Conservation (phyloP, 1,140 invertebrate genomes). For the Protaetia brevitarsis region DNA sequence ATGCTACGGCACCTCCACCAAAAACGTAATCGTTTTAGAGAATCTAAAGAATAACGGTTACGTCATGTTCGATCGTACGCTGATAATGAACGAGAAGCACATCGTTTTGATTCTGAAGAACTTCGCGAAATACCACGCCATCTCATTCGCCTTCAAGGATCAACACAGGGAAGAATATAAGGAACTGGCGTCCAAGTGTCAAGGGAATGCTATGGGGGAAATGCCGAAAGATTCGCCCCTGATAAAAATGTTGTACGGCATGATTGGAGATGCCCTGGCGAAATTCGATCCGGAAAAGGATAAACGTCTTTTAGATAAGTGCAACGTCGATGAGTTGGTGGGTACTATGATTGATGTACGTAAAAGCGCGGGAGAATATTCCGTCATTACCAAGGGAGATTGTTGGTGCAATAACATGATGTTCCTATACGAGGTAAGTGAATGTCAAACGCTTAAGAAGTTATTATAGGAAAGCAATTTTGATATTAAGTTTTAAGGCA, state of each 20-base stretch:
- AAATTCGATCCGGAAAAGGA: not conserved
- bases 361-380: slow-evolving; percentile 14
- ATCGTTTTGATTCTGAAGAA: slow-evolving; percentile 49
- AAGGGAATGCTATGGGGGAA: not conserved
- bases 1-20: slow-evolving; percentile 40
- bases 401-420: slow-evolving; percentile 58
- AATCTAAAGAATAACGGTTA: slow-evolving; percentile 52
- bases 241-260: not conserved
- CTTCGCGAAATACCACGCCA: slow-evolving; percentile 56
- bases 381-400: slow-evolving; percentile 49
- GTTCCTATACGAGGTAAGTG: slow-evolving; percentile 50
- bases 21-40: slow-evolving; percentile 52
- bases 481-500: too few species aligned
- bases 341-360: not conserved
- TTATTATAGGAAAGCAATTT: too few species aligned
- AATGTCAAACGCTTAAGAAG: not conserved
- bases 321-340: not conserved
- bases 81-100: slow-evolving; percentile 49
- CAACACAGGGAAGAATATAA: slow-evolving; percentile 37
- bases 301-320: not conserved
- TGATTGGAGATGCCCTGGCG: not conserved
- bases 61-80: slow-evolving; percentile 50
- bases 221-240: not conserved
- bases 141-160: slow-evolving; percentile 52
- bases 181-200: not conserved